phyloP scores from a whole-genome alignment of 2,888 invertebrate genomes.

The Chalcis sispes region DNA sequence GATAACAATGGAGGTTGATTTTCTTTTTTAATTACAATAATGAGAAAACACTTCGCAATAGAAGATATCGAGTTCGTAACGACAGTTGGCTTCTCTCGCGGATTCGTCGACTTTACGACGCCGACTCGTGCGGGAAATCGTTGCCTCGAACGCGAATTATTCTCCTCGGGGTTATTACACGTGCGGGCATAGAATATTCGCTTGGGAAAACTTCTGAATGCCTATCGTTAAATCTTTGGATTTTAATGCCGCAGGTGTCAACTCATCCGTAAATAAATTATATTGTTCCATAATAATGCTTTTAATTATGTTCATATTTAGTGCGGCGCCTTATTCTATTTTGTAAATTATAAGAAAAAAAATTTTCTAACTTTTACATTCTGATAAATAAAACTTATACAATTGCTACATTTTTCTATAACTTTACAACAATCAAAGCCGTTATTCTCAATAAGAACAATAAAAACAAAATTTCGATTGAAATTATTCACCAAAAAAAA shows the following conservation, averaged over 20 bases:
- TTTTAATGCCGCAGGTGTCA: constrained; percentile 31
- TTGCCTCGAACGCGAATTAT: constrained; percentile 47
- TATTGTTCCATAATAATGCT: too few relatives aligned
- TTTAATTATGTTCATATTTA: too few relatives aligned
- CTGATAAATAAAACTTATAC: too few relatives aligned
- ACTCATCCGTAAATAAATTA: constrained; percentile 39
- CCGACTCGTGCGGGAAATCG: constrained; percentile 30
- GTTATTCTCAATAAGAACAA: too few relatives aligned
- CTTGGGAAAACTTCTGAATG: constrained; percentile 25
- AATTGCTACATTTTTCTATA: too few relatives aligned
- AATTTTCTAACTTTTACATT: too few relatives aligned
- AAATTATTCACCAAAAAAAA: neutral
- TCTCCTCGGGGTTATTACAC: constrained; percentile 42
- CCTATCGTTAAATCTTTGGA: constrained; percentile 20
- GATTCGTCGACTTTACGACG: constrained; percentile 36
- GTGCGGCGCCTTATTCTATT: too few relatives aligned
- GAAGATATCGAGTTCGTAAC: constrained; percentile 32
- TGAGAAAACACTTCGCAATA: neutral
- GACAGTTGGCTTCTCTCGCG: constrained; percentile 26
- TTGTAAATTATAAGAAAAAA: too few relatives aligned
- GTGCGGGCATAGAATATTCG: constrained; percentile 35
- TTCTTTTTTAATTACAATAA: constrained; percentile 2
- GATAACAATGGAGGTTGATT: too few relatives aligned
- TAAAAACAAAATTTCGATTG: too few relatives aligned
- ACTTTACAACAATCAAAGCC: too few relatives aligned